phyloP scores from a whole-genome alignment of 2,888 invertebrate genomes.

The Archaeoteleia sp. region DNA sequence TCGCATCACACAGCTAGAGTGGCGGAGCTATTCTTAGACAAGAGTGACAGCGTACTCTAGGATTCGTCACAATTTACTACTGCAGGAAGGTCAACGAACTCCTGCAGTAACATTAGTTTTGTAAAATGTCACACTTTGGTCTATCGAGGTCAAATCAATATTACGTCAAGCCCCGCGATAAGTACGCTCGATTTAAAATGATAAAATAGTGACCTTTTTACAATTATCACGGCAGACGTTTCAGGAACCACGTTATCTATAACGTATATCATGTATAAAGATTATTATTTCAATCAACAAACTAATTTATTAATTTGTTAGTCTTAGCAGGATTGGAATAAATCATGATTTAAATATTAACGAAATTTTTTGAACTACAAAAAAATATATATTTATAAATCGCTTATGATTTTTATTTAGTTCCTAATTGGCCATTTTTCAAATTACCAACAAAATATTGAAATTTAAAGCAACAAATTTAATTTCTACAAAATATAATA shows the following conservation, averaged over 20 bases:
- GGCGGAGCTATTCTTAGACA: slow-evolving; percentile 41
- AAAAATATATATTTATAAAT: too few relatives aligned
- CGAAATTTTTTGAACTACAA: too few relatives aligned
- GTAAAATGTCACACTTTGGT: slow-evolving; percentile 40
- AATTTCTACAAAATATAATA: too few relatives aligned
- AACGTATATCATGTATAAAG: slow-evolving; percentile 15
- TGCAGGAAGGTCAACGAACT: slow-evolving; percentile 45
- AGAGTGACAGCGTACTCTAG: slow-evolving; percentile 42
- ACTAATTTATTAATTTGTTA: not conserved
- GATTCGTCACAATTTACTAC: slow-evolving; percentile 47
- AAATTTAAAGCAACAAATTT: too few relatives aligned
- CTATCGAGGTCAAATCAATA: slow-evolving; percentile 47
- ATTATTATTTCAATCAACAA: slow-evolving; percentile 14
- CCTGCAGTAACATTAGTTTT: slow-evolving; percentile 45
- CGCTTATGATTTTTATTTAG: too few relatives aligned
- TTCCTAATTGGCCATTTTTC: too few relatives aligned
- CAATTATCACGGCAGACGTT: slow-evolving; percentile 13
- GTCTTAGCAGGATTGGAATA: too few relatives aligned
- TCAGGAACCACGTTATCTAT: slow-evolving; percentile 24
- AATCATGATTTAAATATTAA: too few relatives aligned
- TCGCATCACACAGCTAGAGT: slow-evolving; percentile 22
- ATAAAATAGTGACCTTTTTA: slow-evolving; percentile 24
- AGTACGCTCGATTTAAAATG: slow-evolving; percentile 32
- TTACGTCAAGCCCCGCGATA: slow-evolving; percentile 32
- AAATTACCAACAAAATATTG: too few relatives aligned